phyloP scores from a whole-genome alignment of 1,140 invertebrate genomes.

The Macrocentrus cingulum region DNA sequence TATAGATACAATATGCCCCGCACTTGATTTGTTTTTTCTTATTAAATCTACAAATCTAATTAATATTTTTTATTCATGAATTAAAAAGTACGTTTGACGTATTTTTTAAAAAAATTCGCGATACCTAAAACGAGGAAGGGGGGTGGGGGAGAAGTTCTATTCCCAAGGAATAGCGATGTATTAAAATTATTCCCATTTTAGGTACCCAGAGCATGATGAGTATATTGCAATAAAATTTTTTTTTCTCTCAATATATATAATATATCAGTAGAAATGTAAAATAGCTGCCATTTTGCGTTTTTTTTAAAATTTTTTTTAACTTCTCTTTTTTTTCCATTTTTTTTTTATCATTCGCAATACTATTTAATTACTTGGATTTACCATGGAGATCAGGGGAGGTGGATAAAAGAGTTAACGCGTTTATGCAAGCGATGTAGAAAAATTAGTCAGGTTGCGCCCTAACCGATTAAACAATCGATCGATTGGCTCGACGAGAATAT shows the following conservation, averaged over 20 bases:
- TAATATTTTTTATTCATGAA: slow-evolving; percentile 20
- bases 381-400: background rate
- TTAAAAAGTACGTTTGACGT: slow-evolving; percentile 2
- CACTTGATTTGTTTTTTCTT: slow-evolving; percentile 1
- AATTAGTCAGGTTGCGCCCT: slow-evolving; percentile 6
- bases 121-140: slow-evolving; percentile 34
- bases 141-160: background rate
- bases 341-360: slow-evolving; percentile 20
- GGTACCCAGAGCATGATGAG: slow-evolving; percentile 34
- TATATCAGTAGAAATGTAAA: slow-evolving; percentile 28
- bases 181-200: slow-evolving; percentile 7
- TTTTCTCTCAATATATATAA: too few relatives aligned
- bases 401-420: background rate
- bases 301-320: slow-evolving; percentile 21
- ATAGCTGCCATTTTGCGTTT: slow-evolving; percentile 33
- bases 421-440: slow-evolving; percentile 12
- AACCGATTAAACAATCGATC: slow-evolving; percentile 11
- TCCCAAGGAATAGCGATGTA: slow-evolving; percentile 5
- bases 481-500: background rate
- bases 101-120: slow-evolving; percentile 39
- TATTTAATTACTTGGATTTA: slow-evolving; percentile 22
- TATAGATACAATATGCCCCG: background rate
- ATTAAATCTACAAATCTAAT: slow-evolving; percentile 22
- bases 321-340: slow-evolving; percentile 20
- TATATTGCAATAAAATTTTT: slow-evolving; percentile 29